phyloP scores from a whole-genome alignment of 35 echinoderm and acorn worm genomes.

The Ophiothrix spiculata region DNA sequence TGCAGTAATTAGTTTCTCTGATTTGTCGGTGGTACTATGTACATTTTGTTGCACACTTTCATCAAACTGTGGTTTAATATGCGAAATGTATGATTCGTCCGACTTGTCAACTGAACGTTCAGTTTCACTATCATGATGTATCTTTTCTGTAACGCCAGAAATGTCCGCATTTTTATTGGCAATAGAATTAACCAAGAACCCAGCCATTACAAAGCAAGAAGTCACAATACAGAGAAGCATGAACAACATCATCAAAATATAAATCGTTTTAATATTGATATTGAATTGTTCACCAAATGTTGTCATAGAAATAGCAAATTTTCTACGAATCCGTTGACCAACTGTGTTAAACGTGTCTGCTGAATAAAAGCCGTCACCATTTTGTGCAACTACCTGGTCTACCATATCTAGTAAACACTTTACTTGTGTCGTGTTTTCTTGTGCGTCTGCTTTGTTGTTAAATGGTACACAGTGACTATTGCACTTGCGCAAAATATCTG shows the following conservation, averaged over 20 bases:
- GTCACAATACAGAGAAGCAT: too few relatives aligned
- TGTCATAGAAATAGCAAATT: neutral
- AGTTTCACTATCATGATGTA: too few relatives aligned
- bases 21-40: too few relatives aligned
- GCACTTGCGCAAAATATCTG: neutral
- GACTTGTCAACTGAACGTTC: neutral
- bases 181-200: neutral
- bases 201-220: too few relatives aligned
- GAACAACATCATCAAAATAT: too few relatives aligned
- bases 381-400: neutral
- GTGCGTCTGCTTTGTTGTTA: neutral
- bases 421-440: neutral
- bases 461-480: neutral
- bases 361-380: neutral
- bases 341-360: neutral
- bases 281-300: neutral
- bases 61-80: neutral
- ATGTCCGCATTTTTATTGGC: neutral
- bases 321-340: neutral
- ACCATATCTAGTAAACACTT: neutral
- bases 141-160: too few relatives aligned
- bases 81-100: neutral
- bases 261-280: neutral
- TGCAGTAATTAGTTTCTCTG: too few relatives aligned
- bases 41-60: too few relatives aligned